Conservation (phyloP, 2,113 vertebrate genomes). For the Oncorhynchus masou region DNA sequence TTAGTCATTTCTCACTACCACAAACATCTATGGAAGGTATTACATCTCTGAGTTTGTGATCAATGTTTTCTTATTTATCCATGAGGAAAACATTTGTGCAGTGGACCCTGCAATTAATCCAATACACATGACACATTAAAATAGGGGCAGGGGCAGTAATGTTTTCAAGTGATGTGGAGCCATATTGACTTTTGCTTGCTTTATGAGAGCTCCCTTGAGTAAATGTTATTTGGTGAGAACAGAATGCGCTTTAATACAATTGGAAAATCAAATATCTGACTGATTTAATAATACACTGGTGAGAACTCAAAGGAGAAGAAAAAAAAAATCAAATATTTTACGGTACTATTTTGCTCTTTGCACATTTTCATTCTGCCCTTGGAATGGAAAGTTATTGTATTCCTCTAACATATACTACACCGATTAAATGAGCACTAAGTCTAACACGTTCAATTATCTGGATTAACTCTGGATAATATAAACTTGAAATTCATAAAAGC, state of each 20-base stretch:
- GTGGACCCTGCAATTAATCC: background rate
- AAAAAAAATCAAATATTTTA: background rate
- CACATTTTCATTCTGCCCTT: background rate
- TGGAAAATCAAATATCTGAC: constrained; percentile 2
- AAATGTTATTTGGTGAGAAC: background rate
- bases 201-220: background rate
- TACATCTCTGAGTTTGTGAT: background rate
- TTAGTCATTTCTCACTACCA: background rate
- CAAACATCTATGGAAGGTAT: background rate
- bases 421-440: background rate
- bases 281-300: background rate
- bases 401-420: background rate
- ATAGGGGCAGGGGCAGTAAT: background rate
- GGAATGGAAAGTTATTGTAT: background rate
- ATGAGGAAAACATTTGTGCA: background rate
- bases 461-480: background rate
- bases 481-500: background rate
- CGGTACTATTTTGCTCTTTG: background rate
- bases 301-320: background rate
- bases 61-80: constrained; percentile 7
- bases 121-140: background rate
- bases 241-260: background rate
- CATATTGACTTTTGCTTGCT: background rate
- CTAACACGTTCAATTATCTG: background rate
- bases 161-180: background rate